Conservation (phyloP, 2,797 vertebrate genomes). For the Onychomys torridus region DNA sequence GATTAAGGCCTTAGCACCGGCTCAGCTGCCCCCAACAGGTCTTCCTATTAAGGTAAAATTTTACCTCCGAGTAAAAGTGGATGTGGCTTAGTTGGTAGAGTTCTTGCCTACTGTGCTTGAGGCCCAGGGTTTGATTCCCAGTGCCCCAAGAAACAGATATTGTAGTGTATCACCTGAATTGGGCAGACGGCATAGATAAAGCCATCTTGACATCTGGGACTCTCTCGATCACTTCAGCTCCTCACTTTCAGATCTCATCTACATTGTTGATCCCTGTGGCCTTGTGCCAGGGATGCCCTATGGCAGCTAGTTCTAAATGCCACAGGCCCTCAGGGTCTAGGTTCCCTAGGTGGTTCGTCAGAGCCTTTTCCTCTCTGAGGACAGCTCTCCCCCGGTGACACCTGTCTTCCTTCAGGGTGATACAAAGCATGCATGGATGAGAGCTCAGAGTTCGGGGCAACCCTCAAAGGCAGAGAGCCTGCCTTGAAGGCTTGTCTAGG, state of each 20-base stretch:
- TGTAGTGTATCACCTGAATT: neutral
- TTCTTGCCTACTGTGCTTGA: neutral
- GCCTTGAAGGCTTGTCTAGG: conserved; percentile 10
- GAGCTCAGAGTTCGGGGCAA: neutral
- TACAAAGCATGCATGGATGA: neutral
- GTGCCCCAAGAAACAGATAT: neutral
- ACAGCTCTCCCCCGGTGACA: neutral
- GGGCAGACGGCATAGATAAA: neutral
- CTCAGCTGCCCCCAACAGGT: neutral
- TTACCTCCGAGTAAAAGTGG: neutral
- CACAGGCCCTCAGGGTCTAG: neutral
- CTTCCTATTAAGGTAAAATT: neutral
- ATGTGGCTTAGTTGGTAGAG: neutral
- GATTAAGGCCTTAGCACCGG: neutral
- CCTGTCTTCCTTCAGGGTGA: conserved; percentile 44
- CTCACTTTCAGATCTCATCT: neutral
- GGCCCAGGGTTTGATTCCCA: neutral
- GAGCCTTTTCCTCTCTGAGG: neutral
- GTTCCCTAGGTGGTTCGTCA: neutral
- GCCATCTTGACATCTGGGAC: neutral
- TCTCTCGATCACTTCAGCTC: neutral
- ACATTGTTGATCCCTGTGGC: too few relatives aligned
- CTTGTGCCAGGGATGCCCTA: too few relatives aligned
- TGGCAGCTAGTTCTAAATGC: neutral
- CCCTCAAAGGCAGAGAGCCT: conserved; percentile 45